A percentile compares a stretch with the other conserved stretches of the same genome.
Evolutionary conservation across 2,888 invertebrate species (phyloP).

Genomic region (Erebia epiphron): DNA sequence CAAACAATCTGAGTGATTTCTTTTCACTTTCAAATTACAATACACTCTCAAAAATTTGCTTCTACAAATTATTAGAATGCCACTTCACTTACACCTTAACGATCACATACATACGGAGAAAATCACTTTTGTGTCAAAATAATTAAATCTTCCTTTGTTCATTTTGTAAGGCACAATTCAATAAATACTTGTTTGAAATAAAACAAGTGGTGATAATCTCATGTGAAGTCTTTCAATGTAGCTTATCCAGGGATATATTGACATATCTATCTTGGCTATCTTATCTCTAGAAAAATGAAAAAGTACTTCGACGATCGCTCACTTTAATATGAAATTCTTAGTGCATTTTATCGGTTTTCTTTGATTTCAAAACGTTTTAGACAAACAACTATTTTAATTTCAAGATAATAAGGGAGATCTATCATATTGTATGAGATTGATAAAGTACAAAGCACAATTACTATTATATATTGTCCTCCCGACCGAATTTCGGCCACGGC

Average conservation of each 20-base stretch:
- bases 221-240: slow-evolving; percentile 29
- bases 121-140: background rate
- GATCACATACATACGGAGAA: background rate
- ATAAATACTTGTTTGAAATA: slow-evolving; percentile 27
- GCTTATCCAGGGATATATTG: slow-evolving; percentile 37
- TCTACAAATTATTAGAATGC: slow-evolving; percentile 61
- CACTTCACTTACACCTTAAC: slow-evolving; percentile 19
- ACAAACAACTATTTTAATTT: no score
- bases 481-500: no score
- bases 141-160: slow-evolving; percentile 20
- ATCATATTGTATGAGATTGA: no score
- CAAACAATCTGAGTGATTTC: slow-evolving; percentile 48
- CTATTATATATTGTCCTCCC: no score
- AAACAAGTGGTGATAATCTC: slow-evolving; percentile 29
- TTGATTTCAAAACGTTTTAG: no score
- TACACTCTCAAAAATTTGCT: slow-evolving; percentile 59
- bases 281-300: slow-evolving; percentile 7
- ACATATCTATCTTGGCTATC: slow-evolving; percentile 38
- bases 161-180: slow-evolving; percentile 27
- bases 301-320: background rate
- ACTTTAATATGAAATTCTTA: background rate
- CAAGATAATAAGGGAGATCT: no score
- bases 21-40: background rate
- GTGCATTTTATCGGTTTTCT: no score
- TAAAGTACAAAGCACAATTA: no score